Base-by-base conservation (phyloP, 1,140 invertebrate genomes). In the Polypedilum pembai region DNA sequence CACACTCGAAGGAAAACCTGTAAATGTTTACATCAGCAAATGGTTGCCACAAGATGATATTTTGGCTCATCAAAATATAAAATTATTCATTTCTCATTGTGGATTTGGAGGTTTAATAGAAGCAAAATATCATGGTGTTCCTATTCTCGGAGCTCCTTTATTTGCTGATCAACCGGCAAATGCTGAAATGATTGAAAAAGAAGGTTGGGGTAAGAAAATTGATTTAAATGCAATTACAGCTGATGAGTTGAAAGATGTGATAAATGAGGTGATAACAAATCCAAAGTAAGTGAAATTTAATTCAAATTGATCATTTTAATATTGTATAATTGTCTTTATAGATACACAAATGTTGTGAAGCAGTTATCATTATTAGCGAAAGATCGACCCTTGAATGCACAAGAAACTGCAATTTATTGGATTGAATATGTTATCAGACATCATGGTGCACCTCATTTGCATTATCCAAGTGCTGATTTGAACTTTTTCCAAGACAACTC, bases 41-140 rank as follows among this genome's bases (percentile, higher is more conserved):
- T 88, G 86, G 86, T 74, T 85, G n/a, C 85, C 85, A 5, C 86
- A 87, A 76, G 78, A 78, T 41, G 80, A 82, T 17, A 12, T 80
- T 77, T 45, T 77, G 81, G 81, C 78, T 15, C 82, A 84, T 76
- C 78, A 77, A 7, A 82, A 83, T 33, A 78, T 81, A 24, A 79
- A 80, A 75, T 76, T 85, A 0, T 87, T 88, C 76, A 83, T 88
- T 40, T 84, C 84, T 4, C 87, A 87, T 76, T 86, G 85, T 73
- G 87, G 87, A 5, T 77, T 85, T 10, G 80, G 86, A 12, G 84
- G 86, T 41, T 76, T 83, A n/a, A 83, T 82, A 5, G 81, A 82
- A 76, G 78, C 79, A 0, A 77, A 78, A 0, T 76, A 78, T 3
- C 76, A 78, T 56, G 81, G 81, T 0, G 80, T 83, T 1, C 82